Percentiles rank a stretch among this genome's conserved stretches.
These are phyloP conservation scores for Smittia sp. DNA, from an alignment of 2,888 invertebrate species.

Conservation along the genomic window DNA sequence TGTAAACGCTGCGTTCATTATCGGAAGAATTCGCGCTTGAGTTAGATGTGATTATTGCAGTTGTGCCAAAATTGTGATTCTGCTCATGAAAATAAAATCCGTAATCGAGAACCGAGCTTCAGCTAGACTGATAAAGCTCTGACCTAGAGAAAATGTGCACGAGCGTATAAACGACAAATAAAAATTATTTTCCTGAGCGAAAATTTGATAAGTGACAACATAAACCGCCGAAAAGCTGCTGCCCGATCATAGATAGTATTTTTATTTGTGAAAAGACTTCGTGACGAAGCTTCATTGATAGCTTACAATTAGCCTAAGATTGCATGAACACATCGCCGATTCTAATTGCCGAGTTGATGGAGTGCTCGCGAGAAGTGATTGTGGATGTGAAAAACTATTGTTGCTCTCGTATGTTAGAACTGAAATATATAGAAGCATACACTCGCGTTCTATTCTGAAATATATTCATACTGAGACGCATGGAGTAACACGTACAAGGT, in stretches of 20 bases:
- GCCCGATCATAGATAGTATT: neutral
- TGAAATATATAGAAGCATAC: constrained; percentile 3
- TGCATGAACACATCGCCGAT: neutral
- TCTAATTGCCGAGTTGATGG: constrained; percentile 8
- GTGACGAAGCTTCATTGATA: no score
- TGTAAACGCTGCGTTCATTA: constrained; percentile 38
- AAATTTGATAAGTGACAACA: constrained; percentile 16
- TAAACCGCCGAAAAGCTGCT: neutral
- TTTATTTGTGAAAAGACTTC: neutral
- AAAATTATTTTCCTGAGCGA: neutral
- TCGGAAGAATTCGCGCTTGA: constrained; percentile 39
- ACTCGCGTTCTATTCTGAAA: constrained; percentile 20
- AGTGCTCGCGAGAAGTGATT: neutral
- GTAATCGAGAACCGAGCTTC: neutral
- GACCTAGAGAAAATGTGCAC: neutral
- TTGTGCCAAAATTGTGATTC: constrained; percentile 21
- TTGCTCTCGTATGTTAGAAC: constrained; percentile 23
- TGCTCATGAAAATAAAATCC: neutral
- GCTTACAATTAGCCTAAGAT: neutral
- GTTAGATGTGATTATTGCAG: constrained; percentile 39
- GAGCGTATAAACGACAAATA: neutral
- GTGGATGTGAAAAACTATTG: constrained; percentile 37
- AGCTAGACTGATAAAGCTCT: neutral
- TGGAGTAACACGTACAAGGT: constrained; percentile 51
- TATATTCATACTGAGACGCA: constrained; percentile 46